Evolutionary conservation across 2,113 vertebrate genomes (phyloP).

Genomic region (Sclerurus mexicanus): DNA sequence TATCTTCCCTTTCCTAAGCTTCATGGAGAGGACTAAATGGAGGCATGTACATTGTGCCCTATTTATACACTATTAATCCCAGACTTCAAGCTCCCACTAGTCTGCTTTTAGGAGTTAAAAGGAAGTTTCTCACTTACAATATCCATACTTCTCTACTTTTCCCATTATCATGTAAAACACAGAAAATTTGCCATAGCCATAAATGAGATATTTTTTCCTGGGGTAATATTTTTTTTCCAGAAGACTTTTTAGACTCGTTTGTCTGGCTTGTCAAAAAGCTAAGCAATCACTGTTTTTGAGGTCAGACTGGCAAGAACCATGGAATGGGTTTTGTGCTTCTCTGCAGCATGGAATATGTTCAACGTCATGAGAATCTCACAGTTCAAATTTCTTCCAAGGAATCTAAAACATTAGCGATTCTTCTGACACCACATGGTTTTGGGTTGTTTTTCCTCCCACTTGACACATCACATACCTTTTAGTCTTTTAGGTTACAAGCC

Average conservation of each 20-base stretch:
- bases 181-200: background rate
- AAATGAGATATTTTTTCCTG: background rate
- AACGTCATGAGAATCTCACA: background rate
- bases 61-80: background rate
- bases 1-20: background rate
- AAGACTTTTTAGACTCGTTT: background rate
- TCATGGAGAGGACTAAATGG: background rate
- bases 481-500: background rate
- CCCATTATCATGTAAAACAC: background rate
- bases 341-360: background rate
- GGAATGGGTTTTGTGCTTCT: background rate
- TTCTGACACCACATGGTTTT: background rate
- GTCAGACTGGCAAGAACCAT: background rate
- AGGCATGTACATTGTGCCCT: background rate
- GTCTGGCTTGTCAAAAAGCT: background rate
- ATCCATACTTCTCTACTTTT: background rate
- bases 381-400: background rate
- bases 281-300: background rate
- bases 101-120: background rate
- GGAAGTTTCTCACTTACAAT: background rate
- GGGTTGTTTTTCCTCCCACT: background rate
- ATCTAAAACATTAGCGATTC: background rate
- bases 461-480: background rate
- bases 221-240: background rate
- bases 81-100: background rate